Base-by-base conservation (phyloP, 2,888 invertebrate genomes). In the Hydroisotoma schaefferi region DNA sequence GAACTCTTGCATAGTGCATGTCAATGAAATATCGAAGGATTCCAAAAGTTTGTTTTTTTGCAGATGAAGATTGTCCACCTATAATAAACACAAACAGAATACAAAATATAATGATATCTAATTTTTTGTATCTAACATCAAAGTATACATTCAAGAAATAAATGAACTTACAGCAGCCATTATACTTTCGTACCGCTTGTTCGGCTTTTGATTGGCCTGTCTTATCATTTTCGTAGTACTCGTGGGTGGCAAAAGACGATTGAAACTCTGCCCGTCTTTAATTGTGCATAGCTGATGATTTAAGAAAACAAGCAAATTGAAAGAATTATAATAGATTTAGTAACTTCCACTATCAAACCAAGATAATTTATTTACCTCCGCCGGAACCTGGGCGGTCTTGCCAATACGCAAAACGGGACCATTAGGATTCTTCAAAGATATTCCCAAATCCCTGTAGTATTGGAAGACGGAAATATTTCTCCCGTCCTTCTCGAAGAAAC, bases 231-330 rank as follows among this genome's bases (percentile, higher is more conserved):
- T 28, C 18, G 8, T 18, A 5, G 18, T 26, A 1, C 28, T 12
- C 6, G 33, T 37, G 3, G 12, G 18, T 2, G 25, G 8, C 2
- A 56, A 29, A 10, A 56, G 15, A 12, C 48, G 22, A 23, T 51
- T 56, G 33, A 29, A 48, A 22, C 25, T 40, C 37, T 60, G 60
- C 1, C 43, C 49, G 29, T 49, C 40, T 18, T 37, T 49, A n/a
- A 61, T 55, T 2, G 26, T 47, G 46, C 57, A 58, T 10, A 61
- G 25, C 60, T 60, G n/a, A n/a, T n/a, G n/a, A n/a, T n/a, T n/a
- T n/a, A n/a, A n/a, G n/a, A n/a, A n/a, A n/a, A n/a, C 25, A 18
- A 43, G 20, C 25, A 47, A 2, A 27, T n/a, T 15, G 22, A 52
- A 51, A 59, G n/a, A 12, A 47, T 18, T 5, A 20, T 27, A 26